Base-by-base conservation (phyloP, 2,797 vertebrate genomes). In the Botia almorhae region DNA sequence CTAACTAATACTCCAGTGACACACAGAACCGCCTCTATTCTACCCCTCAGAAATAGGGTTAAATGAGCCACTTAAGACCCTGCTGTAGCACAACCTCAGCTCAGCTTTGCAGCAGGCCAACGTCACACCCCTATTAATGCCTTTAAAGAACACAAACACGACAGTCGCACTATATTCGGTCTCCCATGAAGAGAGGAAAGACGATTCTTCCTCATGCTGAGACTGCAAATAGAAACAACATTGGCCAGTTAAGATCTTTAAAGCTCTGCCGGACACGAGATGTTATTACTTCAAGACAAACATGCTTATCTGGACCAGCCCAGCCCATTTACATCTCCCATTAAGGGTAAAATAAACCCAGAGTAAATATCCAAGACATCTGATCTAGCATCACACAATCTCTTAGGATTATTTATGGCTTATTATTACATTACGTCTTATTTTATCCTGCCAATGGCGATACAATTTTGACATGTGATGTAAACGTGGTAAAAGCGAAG, bases 31-130 rank as follows among this genome's bases (percentile, higher is more conserved):
- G 14, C 2, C 68, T 77, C 69, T 65, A 46, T 46, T 64, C 19
- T 23, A 74, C 43, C 19, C 36, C 61, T 0, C 4, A 71, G 81
- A 74, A 76, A 67, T 76, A 76, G 71, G 60, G 82, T 75, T 29
- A 83, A 85, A 79, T 71, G 76, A 81, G 67, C 69, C 85, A 83
- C 87, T 88, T 87, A 82, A 61, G 81, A 83, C 76, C 86, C 50
- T 8, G 39, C 74, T 70, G 83, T 85, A 46, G 81, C 64, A 75
- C 87, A 87, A 81, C 78, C 81, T 77, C 81, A 78, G 78, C 83
- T 74, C 58, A 58, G 74, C 80, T 73, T 58, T 84, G 36, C 76
- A 74, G 83, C 78, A 76, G 83, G 83, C 87, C 83, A 86, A 80
- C 85, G 83, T 74, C 78, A 69, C 81, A 84, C 80, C 73, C 6